These are phyloP conservation scores for Tribolium castaneum DNA, from an alignment of 1,140 invertebrate species.

Conservation along the genomic window DNA sequence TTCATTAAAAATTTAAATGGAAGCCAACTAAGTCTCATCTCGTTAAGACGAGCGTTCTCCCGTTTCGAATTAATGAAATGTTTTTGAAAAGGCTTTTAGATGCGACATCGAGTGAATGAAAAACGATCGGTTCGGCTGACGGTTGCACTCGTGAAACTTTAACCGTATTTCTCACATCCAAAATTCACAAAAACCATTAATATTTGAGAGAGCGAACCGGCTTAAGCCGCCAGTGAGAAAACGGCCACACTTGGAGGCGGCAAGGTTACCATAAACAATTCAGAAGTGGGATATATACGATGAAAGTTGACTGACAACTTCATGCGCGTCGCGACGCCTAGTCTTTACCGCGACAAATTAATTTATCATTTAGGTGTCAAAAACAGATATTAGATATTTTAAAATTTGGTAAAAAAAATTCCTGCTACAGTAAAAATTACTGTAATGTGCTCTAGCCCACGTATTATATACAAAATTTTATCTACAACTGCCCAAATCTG, in stretches of 20 bases:
- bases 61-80: conserved; percentile 14
- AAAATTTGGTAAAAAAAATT: too few species aligned
- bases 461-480: too few species aligned
- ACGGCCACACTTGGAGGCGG: conserved; percentile 24
- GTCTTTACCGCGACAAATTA: conserved; percentile 13
- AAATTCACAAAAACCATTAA: conserved; percentile 36
- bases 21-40: conserved; percentile 5
- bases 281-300: conserved; percentile 39
- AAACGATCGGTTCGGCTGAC: neutral
- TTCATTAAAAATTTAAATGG: conserved; percentile 7
- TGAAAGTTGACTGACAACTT: conserved; percentile 42
- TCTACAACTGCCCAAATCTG: too few species aligned
- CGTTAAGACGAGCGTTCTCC: conserved; percentile 6
- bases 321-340: conserved; percentile 3
- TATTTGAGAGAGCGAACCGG: conserved; percentile 33
- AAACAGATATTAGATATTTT: too few species aligned
- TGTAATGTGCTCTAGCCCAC: too few species aligned
- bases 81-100: too few species aligned
- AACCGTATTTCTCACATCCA: conserved; percentile 28
- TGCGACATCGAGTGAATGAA: neutral
- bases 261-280: conserved; percentile 39
- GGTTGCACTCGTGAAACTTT: conserved; percentile 24
- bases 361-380: conserved; percentile 12
- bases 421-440: too few species aligned
- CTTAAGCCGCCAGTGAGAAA: conserved; percentile 42